Evolutionary conservation across 2,113 vertebrate species (phyloP).

Genomic region (Otis tarda): DNA sequence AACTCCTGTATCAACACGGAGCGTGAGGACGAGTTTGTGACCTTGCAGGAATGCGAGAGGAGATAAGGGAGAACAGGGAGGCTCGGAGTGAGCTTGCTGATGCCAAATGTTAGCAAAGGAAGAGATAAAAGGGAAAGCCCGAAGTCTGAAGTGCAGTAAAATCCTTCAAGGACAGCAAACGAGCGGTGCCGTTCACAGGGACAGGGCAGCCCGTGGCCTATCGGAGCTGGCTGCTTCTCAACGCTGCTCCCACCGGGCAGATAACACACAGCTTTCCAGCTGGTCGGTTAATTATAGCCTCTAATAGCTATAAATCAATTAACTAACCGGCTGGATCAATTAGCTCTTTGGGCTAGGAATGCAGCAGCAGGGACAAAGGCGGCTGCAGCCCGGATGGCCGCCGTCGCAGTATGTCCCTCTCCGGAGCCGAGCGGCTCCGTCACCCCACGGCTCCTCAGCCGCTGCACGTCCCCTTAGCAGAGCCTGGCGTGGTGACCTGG

Average conservation of each 20-base stretch:
- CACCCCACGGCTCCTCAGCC: neutral
- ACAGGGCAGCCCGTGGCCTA: rapidly evolving
- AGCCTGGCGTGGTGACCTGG: neutral
- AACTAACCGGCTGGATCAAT: neutral
- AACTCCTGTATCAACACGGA: rapidly evolving
- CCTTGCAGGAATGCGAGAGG: neutral
- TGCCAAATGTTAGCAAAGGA: neutral
- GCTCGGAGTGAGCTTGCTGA: rapidly evolving
- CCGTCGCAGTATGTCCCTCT: rapidly evolving
- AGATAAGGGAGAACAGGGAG: neutral
- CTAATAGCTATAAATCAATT: neutral
- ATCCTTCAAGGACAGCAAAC: rapidly evolving
- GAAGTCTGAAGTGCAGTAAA: neutral
- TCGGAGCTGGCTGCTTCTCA: neutral
- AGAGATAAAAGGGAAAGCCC: neutral
- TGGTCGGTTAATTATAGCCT: neutral
- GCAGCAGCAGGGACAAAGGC: neutral
- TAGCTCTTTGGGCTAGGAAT: neutral
- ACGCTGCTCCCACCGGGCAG: neutral
- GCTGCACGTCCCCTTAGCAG: rapidly evolving
- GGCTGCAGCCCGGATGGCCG: neutral
- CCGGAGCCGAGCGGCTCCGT: rapidly evolving
- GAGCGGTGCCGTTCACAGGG: rapidly evolving
- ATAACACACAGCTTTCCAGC: neutral
- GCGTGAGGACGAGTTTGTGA: rapidly evolving